phyloP scores from a whole-genome alignment of 2,113 vertebrate genomes.

The Anseranas semipalmata region DNA sequence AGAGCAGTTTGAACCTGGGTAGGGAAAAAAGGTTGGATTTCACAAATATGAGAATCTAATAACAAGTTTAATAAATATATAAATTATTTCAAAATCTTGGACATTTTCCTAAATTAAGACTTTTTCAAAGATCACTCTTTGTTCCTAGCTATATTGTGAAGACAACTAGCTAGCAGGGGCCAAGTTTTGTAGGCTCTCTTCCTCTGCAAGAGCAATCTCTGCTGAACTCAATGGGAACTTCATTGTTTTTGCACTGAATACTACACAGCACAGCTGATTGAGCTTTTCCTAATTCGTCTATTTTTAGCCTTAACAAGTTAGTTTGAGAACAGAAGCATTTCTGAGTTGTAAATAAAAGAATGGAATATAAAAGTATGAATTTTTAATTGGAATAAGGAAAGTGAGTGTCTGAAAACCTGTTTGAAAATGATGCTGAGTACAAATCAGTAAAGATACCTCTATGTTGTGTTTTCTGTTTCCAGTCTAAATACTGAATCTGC shows the following conservation, averaged over 20 bases:
- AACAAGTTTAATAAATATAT: neutral
- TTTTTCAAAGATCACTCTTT: neutral
- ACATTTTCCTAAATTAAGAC: neutral
- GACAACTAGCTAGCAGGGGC: neutral
- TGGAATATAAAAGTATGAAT: neutral
- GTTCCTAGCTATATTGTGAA: neutral
- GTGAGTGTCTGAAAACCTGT: neutral
- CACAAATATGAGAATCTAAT: neutral
- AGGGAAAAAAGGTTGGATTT: accelerated
- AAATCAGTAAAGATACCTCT: neutral
- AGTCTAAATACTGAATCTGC: neutral
- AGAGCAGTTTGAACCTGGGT: neutral
- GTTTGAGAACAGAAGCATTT: neutral
- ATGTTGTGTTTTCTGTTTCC: neutral
- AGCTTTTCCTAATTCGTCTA: neutral
- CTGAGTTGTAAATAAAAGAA: neutral
- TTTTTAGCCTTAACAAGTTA: neutral
- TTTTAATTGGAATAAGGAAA: neutral
- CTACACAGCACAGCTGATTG: neutral
- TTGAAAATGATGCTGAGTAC: neutral
- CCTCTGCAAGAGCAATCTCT: neutral
- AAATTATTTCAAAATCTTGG: neutral
- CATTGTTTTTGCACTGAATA: neutral
- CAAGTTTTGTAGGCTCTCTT: neutral
- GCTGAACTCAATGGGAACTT: neutral